phyloP scores from a whole-genome alignment of 2,888 invertebrate genomes.

The Geophilus truncorum region DNA sequence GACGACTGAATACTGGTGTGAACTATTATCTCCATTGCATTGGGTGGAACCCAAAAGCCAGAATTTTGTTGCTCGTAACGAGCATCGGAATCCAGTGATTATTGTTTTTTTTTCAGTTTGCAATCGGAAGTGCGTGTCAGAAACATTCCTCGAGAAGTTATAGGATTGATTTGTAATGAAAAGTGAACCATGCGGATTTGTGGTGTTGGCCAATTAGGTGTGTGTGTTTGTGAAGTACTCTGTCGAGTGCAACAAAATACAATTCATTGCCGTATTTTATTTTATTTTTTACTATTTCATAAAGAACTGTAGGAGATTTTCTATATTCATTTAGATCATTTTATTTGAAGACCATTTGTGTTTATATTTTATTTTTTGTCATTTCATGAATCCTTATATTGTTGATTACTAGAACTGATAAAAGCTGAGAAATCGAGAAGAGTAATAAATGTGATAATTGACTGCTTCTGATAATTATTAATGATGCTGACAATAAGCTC shows the following conservation, averaged over 20 bases:
- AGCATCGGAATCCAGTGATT: not conserved
- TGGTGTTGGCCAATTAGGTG: not conserved
- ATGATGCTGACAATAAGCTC: not conserved
- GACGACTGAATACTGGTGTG: not conserved
- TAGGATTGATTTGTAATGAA: not conserved
- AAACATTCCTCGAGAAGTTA: conserved; percentile 6
- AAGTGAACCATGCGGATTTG: not conserved
- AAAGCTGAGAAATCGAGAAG: not conserved
- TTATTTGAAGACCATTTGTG: not conserved
- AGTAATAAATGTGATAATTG: conserved; percentile 14
- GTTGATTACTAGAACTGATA: not conserved
- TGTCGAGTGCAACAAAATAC: conserved; percentile 20
- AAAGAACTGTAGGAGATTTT: not conserved
- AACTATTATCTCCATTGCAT: not conserved
- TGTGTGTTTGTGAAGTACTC: conserved; percentile 18
- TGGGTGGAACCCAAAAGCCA: conserved; percentile 17
- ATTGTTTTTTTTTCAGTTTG: not conserved
- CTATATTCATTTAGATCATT: conserved; percentile 1
- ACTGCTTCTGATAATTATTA: conserved; percentile 6
- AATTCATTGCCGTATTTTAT: conserved; percentile 1
- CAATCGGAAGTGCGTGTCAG: not conserved
- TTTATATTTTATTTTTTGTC: conserved; percentile 7
- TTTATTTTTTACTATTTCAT: conserved; percentile 8
- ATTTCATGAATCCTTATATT: conserved; percentile 7
- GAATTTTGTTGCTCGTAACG: conserved; percentile 25